Base-by-base conservation (phyloP, 1,140 invertebrate species). In the Drosophila nigromelanica region DNA sequence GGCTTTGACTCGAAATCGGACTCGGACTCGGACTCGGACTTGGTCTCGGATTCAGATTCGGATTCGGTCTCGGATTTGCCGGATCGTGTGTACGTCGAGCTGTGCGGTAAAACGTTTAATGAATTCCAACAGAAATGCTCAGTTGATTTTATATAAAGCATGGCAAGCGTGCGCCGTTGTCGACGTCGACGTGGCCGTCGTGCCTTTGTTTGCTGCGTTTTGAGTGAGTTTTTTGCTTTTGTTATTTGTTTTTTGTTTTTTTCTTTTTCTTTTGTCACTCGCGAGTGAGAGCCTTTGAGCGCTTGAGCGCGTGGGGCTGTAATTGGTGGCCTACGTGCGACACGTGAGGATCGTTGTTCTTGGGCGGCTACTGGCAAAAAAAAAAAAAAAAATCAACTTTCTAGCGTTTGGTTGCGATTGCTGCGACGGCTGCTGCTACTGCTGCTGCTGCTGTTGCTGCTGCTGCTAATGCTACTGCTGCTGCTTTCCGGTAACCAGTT, bases 141-240 rank as follows among this genome's bases (percentile, higher is more conserved):
- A 90, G 89, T 91, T 91, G 89, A 80, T 91, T 91, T 91, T 91
- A 91, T 91, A 91, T 91, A 80, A 87, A 91, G 76, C 87, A 90
- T 70, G 68, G 69, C 75, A 74, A 75, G 61, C 79, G 62, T 59
- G 63, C 80, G 75, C 63, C 80, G 74, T 27, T 43, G 76, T 58
- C 73, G 67, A 54, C 48, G 63, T 52, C 78, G 68, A 54, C 50
- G 82, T 63, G 15, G 74, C 48, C 40, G 76, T 51, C 55, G 63
- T 68, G 43, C 74, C 66, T 80, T 81, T 77, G 74, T 82, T 89
- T 80, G 80, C 61, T 63, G 52, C 54, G 72, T 79, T 73, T 82
- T 75, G 82, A 87, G 82, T 89, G 82, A 87, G 54, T 82, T 83
- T 73, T 39, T 27, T 48, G 27, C 27, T 51, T n/a, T 62, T 42